Base-by-base conservation (phyloP, 2,888 invertebrate genomes). In the Tachina lurida region DNA sequence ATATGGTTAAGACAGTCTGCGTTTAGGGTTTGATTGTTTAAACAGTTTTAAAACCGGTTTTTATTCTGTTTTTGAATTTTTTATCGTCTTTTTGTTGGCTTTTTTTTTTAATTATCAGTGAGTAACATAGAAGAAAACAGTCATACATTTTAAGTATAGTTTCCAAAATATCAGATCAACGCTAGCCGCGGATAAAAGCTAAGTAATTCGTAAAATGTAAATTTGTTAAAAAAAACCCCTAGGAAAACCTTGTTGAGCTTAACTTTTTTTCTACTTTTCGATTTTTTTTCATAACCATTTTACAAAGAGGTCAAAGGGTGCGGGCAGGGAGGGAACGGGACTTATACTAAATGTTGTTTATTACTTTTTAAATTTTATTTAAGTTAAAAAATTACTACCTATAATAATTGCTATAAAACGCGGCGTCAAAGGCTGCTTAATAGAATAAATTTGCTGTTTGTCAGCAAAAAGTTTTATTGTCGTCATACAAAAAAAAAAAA, bases 301-400 rank as follows among this genome's bases (percentile, higher is more conserved):
- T 22, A 63, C 19, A 3, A 45, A 76, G 39, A 76, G 76, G 76
- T 76, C 49, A 76, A 54, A 76, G 76, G 65, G 76, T 65, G 76
- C 76, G 56, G 76, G 17, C 31, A 45, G 54, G 10, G 52, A 54
- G 54, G 5, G 52, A 22, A 76, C 45, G 22, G 1, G 13, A 45
- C 56, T 45, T 10, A 31, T 45, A 10, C 45, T 9, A 31, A 56
- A 75, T 41, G 10, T 2, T 54, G 1, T 45, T 43, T 39, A 13
- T 58, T 45, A 31, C 45, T 45, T 58, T 31, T n/a, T 47, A 47
- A 17, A 5, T 54, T 54, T 65, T 47, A 31, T 13, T 15, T 13
- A 15, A 10, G 13, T 67, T 43, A 13, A 67, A 43, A 19, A 31
- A 56, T 70, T 19, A 10, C 22, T n/a, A 52, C 13, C n/a, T 39